phyloP scores from a whole-genome alignment of 2,888 invertebrate species.

The Meiosimyza decipiens region DNA sequence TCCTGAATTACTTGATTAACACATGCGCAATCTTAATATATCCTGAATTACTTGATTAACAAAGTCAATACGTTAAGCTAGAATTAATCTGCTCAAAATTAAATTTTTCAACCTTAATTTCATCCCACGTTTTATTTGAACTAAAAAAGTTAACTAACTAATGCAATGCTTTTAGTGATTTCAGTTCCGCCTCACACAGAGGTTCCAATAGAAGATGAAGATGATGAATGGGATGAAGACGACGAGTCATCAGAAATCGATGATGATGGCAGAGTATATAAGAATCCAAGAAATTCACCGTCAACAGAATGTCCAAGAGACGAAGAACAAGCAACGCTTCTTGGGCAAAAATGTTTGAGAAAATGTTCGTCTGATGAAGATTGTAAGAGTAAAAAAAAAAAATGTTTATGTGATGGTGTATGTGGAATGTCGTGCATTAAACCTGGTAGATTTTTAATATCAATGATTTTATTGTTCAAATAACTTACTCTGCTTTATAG shows the following conservation, averaged over 20 bases:
- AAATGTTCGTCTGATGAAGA: slow-evolving; percentile 95
- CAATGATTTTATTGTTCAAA: neutral
- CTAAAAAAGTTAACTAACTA: too few species aligned
- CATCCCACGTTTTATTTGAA: too few species aligned
- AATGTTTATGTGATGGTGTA: slow-evolving; percentile 95
- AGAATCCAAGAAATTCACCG: slow-evolving; percentile 89
- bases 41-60: too few species aligned
- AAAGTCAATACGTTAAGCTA: too few species aligned
- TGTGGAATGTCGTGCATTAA: slow-evolving; percentile 99
- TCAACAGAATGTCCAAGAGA: slow-evolving; percentile 87
- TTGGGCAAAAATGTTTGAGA: slow-evolving; percentile 88
- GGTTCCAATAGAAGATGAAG: slow-evolving; percentile 60
- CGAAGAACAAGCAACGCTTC: slow-evolving; percentile 83
- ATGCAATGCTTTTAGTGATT: slow-evolving; percentile 45
- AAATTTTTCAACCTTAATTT: too few species aligned
- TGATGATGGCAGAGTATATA: slow-evolving; percentile 85
- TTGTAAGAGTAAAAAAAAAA: slow-evolving; percentile 96
- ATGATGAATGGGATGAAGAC: slow-evolving; percentile 62
- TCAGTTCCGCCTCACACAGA: slow-evolving; percentile 58
- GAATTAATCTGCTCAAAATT: too few species aligned
- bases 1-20: too few species aligned
- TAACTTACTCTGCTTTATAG: slow-evolving; percentile 66
- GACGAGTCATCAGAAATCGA: slow-evolving; percentile 73
- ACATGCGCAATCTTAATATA: too few species aligned
- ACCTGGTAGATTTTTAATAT: slow-evolving; percentile 74